phyloP scores from a whole-genome alignment of 2,113 vertebrate genomes.

The Vulpes ferrilata region DNA sequence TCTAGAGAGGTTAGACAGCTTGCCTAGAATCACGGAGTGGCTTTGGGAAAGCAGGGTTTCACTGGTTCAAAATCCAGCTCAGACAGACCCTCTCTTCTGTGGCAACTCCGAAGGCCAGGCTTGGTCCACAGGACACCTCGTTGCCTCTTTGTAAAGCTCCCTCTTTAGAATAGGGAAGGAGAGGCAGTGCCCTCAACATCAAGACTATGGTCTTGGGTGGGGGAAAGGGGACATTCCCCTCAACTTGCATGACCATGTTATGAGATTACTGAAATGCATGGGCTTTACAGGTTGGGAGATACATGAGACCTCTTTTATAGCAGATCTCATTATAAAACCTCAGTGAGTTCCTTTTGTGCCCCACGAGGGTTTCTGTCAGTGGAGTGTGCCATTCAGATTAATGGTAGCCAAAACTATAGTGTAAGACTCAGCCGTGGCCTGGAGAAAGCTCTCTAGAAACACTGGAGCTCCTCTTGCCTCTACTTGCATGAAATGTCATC shows the following conservation, averaged over 20 bases:
- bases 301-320: not conserved
- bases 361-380: not conserved
- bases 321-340: not conserved
- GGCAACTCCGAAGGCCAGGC: not conserved
- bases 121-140: not conserved
- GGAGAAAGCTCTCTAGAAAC: not conserved
- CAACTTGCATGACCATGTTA: not conserved
- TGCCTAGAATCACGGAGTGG: not conserved
- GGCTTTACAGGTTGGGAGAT: not conserved
- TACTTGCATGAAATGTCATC: not conserved
- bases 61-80: not conserved
- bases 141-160: not conserved
- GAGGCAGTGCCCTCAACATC: not conserved
- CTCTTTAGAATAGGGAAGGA: not conserved
- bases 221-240: not conserved
- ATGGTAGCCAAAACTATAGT: not conserved
- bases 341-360: not conserved
- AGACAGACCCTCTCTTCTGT: not conserved
- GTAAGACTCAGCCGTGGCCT: not conserved
- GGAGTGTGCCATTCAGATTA: not conserved
- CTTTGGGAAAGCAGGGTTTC: not conserved
- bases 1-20: not conserved
- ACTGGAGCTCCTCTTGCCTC: not conserved
- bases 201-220: not conserved
- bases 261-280: not conserved